A percentile compares a stretch with the other conserved stretches of the same genome.
These are phyloP conservation scores for Cryptocephalus moraei DNA, from an alignment of 2,888 invertebrate species.

Conservation along the genomic window DNA sequence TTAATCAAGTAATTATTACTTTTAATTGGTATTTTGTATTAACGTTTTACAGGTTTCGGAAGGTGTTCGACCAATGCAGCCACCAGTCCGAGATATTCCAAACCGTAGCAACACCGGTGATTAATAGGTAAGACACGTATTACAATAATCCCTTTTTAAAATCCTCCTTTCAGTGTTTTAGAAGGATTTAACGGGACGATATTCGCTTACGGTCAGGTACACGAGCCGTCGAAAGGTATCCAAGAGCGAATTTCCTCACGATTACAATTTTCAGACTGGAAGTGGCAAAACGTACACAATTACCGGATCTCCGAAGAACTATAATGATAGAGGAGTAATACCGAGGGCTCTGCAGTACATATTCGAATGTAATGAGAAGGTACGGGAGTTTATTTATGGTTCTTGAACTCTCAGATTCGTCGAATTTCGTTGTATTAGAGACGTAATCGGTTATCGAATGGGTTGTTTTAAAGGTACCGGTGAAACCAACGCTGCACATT, in stretches of 20 bases:
- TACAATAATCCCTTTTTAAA: constrained; percentile 1
- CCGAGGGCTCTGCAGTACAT: constrained; percentile 42
- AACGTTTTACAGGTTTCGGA: constrained; percentile 34
- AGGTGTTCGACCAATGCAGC: constrained; percentile 36
- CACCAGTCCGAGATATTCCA: constrained; percentile 39
- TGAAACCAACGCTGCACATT: constrained; percentile 32
- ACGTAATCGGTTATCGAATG: neutral
- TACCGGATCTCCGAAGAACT: constrained; percentile 38
- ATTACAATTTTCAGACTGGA: constrained; percentile 36
- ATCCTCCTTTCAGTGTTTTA: constrained; percentile 33
- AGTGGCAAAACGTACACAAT: constrained; percentile 47
- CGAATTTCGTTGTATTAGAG: too few relatives aligned
- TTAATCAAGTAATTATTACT: too few relatives aligned
- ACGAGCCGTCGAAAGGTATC: neutral
- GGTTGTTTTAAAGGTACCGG: constrained; percentile 6
- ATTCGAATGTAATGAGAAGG: constrained; percentile 37
- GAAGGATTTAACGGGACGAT: constrained; percentile 47
- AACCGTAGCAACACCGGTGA: constrained; percentile 39
- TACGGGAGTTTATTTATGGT: constrained; percentile 5
- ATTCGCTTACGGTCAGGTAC: constrained; percentile 47
- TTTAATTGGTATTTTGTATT: too few relatives aligned
- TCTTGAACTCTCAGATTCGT: neutral
- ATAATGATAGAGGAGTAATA: constrained; percentile 41
- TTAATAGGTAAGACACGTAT: constrained; percentile 40
- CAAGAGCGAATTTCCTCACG: neutral